Percentiles rank a stretch among this genome's conserved stretches.
phyloP scores from a whole-genome alignment of 2,888 invertebrate species.

The Trichopria drosophilae region DNA sequence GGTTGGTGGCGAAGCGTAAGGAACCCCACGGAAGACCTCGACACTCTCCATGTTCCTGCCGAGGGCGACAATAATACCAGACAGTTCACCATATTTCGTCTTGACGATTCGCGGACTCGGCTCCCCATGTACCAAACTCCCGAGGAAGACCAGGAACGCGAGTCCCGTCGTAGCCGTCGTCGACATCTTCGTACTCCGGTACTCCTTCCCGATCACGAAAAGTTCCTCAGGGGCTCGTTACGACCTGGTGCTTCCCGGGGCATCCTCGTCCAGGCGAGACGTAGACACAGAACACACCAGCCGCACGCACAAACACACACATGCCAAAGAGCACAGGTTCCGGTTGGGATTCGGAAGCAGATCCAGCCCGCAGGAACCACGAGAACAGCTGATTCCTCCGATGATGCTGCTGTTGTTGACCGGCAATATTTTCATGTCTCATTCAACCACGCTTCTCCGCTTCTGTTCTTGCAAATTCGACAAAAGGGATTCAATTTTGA shows the following conservation, averaged over 20 bases:
- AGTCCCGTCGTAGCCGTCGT: not conserved
- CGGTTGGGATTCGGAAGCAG: no score
- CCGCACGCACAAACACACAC: not conserved
- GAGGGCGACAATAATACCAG: conserved; percentile 81
- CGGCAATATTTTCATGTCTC: no score
- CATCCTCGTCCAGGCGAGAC: not conserved
- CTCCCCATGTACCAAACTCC: conserved; percentile 25
- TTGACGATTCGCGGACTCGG: conserved; percentile 78
- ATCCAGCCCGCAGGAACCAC: no score
- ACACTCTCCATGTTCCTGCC: conserved; percentile 81
- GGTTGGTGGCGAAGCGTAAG: conserved; percentile 90
- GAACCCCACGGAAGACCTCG: conserved; percentile 90
- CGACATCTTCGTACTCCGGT: no score
- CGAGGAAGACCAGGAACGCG: conserved; percentile 7
- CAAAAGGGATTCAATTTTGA: no score
- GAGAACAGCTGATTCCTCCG: no score
- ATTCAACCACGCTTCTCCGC: no score
- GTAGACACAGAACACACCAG: conserved; percentile 5
- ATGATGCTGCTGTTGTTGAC: no score
- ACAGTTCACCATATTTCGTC: conserved; percentile 85
- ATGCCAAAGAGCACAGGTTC: no score
- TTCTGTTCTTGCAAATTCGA: no score
- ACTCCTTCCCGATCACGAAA: no score
- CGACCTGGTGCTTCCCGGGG: conserved; percentile 10
- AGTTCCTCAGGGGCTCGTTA: no score